These are phyloP conservation scores for Porites evermanni DNA, from an alignment of 92 coral and sea anemone species.

Conservation along the genomic window DNA sequence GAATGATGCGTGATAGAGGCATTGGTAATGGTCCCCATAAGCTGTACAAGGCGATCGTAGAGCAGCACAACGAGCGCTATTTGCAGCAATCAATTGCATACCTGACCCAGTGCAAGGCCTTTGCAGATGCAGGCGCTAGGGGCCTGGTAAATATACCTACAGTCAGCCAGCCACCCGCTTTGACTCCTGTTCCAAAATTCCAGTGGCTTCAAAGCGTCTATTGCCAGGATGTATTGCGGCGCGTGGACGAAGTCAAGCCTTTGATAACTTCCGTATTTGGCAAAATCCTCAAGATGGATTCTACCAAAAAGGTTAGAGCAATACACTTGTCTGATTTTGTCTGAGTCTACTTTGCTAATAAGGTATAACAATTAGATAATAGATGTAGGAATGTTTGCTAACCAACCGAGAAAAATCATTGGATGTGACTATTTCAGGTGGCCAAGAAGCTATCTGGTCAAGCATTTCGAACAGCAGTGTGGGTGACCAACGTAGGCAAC, in stretches of 20 bases:
- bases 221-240: slow-evolving; percentile 49
- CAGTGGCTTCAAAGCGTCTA: slow-evolving; percentile 51
- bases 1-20: slow-evolving; percentile 32
- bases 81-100: slow-evolving; percentile 27
- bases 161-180: slow-evolving; percentile 36
- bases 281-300: slow-evolving; percentile 48
- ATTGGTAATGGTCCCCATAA: slow-evolving; percentile 28
- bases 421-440: slow-evolving; percentile 13
- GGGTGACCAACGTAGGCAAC: slow-evolving; percentile 57
- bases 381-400: no score
- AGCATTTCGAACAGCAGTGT: slow-evolving; percentile 37
- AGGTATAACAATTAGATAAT: no score
- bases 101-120: slow-evolving; percentile 42
- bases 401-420: background rate
- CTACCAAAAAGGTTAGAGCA: slow-evolving; percentile 49
- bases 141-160: background rate
- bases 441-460: slow-evolving; percentile 41
- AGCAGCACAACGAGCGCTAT: slow-evolving; percentile 42
- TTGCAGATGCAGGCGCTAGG: background rate
- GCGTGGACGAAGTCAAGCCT: slow-evolving; percentile 51
- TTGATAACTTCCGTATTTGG: slow-evolving; percentile 50
- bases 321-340: background rate
- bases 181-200: slow-evolving; percentile 43
- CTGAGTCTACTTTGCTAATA: background rate
- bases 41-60: slow-evolving; percentile 24